These are phyloP conservation scores for Pollenia griseotomentosa DNA, from an alignment of 2,888 invertebrate species.

Conservation along the genomic window DNA sequence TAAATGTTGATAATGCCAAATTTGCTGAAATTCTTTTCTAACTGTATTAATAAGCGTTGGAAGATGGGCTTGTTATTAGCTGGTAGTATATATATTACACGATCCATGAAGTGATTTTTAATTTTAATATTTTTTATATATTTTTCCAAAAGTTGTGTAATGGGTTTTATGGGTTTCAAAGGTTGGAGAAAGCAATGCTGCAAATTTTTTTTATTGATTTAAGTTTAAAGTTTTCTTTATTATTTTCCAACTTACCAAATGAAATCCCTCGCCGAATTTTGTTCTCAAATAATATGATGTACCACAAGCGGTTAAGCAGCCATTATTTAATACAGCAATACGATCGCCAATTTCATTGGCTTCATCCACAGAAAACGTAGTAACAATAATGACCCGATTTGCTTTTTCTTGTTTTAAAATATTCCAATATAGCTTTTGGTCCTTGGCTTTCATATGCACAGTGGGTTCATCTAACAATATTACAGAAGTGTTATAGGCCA, in stretches of 20 bases:
- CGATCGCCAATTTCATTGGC: constrained; percentile 93
- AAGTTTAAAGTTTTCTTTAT: not conserved
- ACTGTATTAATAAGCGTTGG: constrained; percentile 49
- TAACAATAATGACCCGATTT: constrained; percentile 90
- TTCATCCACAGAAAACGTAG: constrained; percentile 95
- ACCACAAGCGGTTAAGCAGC: constrained; percentile 90
- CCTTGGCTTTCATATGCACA: constrained; percentile 87
- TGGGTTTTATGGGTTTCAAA: constrained; percentile 21
- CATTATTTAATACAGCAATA: constrained; percentile 92
- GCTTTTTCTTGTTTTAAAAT: constrained; percentile 89
- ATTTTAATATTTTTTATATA: constrained; percentile 28
- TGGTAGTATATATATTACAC: constrained; percentile 43
- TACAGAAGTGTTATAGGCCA: constrained; percentile 88
- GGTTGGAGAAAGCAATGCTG: constrained; percentile 32
- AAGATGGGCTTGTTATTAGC: constrained; percentile 22
- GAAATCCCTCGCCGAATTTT: constrained; percentile 92
- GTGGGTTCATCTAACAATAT: constrained; percentile 80
- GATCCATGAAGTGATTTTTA: constrained; percentile 40
- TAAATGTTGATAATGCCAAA: constrained; percentile 46
- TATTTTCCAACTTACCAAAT: constrained; percentile 85
- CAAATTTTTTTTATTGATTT: not conserved
- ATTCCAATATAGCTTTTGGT: constrained; percentile 91
- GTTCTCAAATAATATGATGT: constrained; percentile 92
- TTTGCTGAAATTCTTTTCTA: constrained; percentile 33
- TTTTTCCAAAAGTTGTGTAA: constrained; percentile 42